These are phyloP conservation scores for Donacobius atricapilla DNA, from an alignment of 2,113 vertebrate genomes.

Conservation along the genomic window DNA sequence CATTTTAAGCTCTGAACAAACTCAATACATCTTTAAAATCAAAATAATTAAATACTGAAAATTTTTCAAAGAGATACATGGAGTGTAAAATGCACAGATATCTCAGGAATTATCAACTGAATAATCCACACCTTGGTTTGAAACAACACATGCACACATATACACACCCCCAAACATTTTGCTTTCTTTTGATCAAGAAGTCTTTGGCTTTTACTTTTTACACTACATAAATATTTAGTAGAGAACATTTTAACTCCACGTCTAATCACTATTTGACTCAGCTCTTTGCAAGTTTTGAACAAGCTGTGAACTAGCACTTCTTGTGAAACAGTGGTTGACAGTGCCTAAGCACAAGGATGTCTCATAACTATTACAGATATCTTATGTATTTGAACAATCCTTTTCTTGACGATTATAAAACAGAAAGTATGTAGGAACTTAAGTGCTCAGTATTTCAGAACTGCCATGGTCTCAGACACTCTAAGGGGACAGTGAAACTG, in stretches of 20 bases:
- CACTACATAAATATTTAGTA: constrained; percentile 21
- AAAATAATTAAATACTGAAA: neutral
- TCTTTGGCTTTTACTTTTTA: neutral
- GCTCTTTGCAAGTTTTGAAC: neutral
- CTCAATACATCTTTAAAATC: neutral
- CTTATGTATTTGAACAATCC: neutral
- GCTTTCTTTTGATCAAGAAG: neutral
- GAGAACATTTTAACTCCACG: neutral
- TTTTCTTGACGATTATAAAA: neutral
- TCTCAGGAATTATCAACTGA: neutral
- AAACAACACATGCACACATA: neutral
- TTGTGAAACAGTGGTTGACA: neutral
- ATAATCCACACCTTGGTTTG: neutral
- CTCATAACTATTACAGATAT: neutral
- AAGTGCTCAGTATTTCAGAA: neutral
- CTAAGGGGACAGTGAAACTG: neutral
- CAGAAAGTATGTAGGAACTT: fast-evolving
- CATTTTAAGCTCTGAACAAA: neutral
- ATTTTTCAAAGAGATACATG: neutral
- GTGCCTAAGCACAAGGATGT: neutral
- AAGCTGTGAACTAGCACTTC: neutral
- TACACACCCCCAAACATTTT: neutral
- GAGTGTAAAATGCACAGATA: neutral
- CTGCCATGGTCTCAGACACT: neutral
- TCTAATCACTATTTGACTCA: neutral